Percentiles rank a stretch among this genome's conserved stretches.
Evolutionary conservation across 2,113 vertebrate species (phyloP).

Genomic region (Cryptomyrus ogoouensis): DNA sequence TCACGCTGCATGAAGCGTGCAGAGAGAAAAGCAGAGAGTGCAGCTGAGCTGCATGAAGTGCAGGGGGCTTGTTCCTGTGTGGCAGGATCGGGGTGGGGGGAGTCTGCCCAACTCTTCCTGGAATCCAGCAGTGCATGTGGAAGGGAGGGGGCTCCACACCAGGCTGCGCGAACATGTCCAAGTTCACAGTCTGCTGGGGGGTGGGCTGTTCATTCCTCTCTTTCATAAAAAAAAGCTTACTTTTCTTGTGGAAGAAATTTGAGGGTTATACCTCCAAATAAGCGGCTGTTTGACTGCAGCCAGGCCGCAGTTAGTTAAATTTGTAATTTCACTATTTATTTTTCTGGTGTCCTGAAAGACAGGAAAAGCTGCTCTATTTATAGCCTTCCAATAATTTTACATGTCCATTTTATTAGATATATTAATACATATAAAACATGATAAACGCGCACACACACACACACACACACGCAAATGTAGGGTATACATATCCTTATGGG

Average conservation of each 20-base stretch:
- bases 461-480: too few relatives aligned
- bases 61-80: constrained; percentile 4
- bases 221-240: background rate
- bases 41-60: background rate
- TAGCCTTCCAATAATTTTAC: background rate
- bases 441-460: background rate
- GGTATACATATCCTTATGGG: too few relatives aligned
- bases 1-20: background rate
- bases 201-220: background rate
- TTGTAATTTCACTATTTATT: background rate
- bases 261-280: background rate
- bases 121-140: background rate
- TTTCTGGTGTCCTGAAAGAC: background rate
- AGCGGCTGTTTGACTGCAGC: background rate
- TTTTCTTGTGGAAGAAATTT: background rate
- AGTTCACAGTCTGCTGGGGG: background rate
- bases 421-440: background rate
- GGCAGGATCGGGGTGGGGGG: background rate
- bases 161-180: background rate
- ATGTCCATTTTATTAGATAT: background rate
- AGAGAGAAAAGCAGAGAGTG: background rate
- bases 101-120: background rate
- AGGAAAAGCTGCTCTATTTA: background rate
- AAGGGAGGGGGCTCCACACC: background rate
- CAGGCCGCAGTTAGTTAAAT: background rate